A percentile compares a stretch with the other conserved stretches of the same genome.
These are phyloP conservation scores for Globodera ellingtonae DNA, from an alignment of 1,140 invertebrate species.

Conservation along the genomic window DNA sequence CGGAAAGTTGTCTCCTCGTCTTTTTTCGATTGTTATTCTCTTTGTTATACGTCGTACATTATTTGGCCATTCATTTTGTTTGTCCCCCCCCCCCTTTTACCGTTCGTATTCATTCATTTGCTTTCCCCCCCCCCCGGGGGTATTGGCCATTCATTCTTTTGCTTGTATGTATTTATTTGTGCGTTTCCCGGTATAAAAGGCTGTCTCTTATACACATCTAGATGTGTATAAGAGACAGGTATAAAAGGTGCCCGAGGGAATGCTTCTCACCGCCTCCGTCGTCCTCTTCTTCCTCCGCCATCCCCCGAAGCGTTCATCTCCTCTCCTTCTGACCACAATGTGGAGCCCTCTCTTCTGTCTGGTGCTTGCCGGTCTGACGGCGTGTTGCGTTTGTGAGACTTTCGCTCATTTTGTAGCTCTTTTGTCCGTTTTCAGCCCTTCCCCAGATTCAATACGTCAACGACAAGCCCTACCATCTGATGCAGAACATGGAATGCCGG, in stretches of 20 bases:
- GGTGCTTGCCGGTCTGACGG: slow-evolving; percentile 35
- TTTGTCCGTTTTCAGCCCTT: slow-evolving; percentile 39
- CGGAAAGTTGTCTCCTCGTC: too few relatives aligned
- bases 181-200: not conserved
- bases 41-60: too few relatives aligned
- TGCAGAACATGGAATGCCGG: slow-evolving; percentile 51
- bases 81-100: not conserved
- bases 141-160: not conserved
- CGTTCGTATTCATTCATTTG: not conserved
- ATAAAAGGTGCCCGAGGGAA: not conserved
- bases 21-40: too few relatives aligned
- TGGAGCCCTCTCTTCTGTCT: slow-evolving; percentile 28
- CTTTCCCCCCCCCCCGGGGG: too few relatives aligned
- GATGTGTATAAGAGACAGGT: too few relatives aligned
- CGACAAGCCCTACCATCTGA: slow-evolving; percentile 48
- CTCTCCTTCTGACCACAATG: slow-evolving; percentile 11
- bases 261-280: not conserved
- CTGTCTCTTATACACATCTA: too few relatives aligned
- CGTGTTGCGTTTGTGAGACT: slow-evolving; percentile 52
- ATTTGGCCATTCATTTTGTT: not conserved
- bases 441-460: slow-evolving; percentile 53
- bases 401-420: slow-evolving; percentile 13
- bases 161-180: not conserved
- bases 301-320: not conserved
- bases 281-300: not conserved